Base-by-base conservation (phyloP, 53 echinoderm and acorn worm species). In the Patiria pectinifera region DNA sequence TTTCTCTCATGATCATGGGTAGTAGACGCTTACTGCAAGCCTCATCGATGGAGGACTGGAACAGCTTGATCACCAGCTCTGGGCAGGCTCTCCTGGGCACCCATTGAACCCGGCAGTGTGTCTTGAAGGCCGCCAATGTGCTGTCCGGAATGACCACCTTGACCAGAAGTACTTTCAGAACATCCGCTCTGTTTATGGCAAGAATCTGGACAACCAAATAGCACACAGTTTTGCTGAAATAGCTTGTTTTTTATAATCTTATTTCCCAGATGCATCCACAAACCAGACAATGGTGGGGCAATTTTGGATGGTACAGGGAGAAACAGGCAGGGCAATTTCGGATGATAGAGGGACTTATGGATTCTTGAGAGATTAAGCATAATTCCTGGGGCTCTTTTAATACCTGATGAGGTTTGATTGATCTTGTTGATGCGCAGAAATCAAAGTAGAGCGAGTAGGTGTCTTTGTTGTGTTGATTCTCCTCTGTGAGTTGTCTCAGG, bases 181-280 rank as follows among this genome's bases (percentile, higher is more conserved):
- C 86, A 71, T 98, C 99, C 3, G 94, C 99, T 91, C 99, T 87
- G 80, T 98, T 98, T 9, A 98, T 94, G 69, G 99, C 99, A 12
- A 98, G 87, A 2, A 98, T 93, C 99, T 98, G 85, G 19, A 70
- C 45, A 70, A 66, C 21, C 70, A 45, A 35, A 58, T 66, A 24
- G 59, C 84, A 84, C 26, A 4, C 2, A 48, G 4, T 59, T 23
- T 58, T 45, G 0, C 35, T 48, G 77, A 24, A 45, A 21, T 24
- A 24, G 5, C 35, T 0, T 35, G 35, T 35, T 35, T 35, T 35
- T 0, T 1, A 35, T 35, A 0, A 35, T 35, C 0, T 35, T 35
- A 35, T 35, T 35, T 35, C 35, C 35, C 35, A 0, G 35, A 35
- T 35, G 35, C 35, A 35, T 35, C 35, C 35, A 35, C 1, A 35